Evolutionary conservation across 2,888 invertebrate genomes (phyloP), one percentile per base, ranked within the genome.

Genomic region (Cantharis lateralis): DNA sequence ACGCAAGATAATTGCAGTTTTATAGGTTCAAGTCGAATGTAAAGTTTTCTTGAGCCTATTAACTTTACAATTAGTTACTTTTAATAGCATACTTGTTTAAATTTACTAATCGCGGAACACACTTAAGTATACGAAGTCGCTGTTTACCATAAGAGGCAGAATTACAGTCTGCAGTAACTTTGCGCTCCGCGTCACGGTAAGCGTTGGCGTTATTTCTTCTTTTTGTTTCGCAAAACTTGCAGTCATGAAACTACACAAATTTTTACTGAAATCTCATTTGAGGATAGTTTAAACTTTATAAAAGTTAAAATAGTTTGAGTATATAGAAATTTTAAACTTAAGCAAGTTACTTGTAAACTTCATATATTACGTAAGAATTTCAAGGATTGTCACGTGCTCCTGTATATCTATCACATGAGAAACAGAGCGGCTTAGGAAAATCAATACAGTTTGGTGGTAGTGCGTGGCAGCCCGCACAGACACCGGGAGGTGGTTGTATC

Each of bases 391-490:
- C 70, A 77, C 74, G 77, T 70, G 66, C 70, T 71, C 70, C 68
- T 63, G 71, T 77, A 71, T 76, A 77, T 77, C 73, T 70, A 71
- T 66, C 63, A 63, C 76, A 76, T 70, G 70, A 73, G 61, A 71
- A 74, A 32, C 63, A 72, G 61, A 62, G 62, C 70, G 71, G 71
- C 71, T 68, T 68, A 48, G 70, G 74, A 74, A 79, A 77, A 79
- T 79, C 79, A 79, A 79, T 79, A 79, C 77, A 68, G 72, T 18
- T 70, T 62, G 68, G 77, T 68, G 63, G 70, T 69, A 70, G 77
- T 79, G 79, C 77, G 77, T 77, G 77, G 77, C 74, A 73, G 75
- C 77, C 70, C 75, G 69, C 68, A 75, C 63, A 74, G 75, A 71
- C 71, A 78, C 64, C 73, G 66, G 68, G 71, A 70, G 75, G 71